phyloP scores from a whole-genome alignment of 2,888 invertebrate species.

The Cantharis rustica region DNA sequence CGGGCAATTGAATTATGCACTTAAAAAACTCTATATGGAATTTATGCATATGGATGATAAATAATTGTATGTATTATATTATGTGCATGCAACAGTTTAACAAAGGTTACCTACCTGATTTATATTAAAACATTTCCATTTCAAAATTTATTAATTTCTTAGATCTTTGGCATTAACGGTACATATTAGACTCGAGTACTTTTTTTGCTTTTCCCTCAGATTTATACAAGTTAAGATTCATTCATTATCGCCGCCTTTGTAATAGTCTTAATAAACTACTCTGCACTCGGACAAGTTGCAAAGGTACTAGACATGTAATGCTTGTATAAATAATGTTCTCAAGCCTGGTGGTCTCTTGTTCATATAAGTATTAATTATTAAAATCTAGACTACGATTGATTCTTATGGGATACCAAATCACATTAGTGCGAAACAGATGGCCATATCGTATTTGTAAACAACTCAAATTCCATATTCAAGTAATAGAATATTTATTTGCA shows the following conservation, averaged over 20 bases:
- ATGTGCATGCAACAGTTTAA: background rate
- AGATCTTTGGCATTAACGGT: background rate
- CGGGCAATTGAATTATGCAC: background rate
- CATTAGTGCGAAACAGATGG: constrained; percentile 12
- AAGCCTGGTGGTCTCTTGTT: constrained; percentile 28
- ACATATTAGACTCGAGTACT: background rate
- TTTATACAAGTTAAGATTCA: constrained; percentile 20
- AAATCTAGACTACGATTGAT: constrained; percentile 21
- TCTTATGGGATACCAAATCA: constrained; percentile 21
- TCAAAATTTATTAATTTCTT: background rate
- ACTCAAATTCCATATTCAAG: background rate
- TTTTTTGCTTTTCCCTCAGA: constrained; percentile 3
- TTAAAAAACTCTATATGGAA: background rate
- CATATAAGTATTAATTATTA: constrained; percentile 28
- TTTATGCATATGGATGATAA: background rate
- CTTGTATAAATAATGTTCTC: constrained; percentile 26
- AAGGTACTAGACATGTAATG: constrained; percentile 20
- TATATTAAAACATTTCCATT: background rate
- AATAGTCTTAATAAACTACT: constrained; percentile 24
- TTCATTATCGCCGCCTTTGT: constrained; percentile 27
- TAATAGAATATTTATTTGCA: background rate
- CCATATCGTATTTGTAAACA: background rate
- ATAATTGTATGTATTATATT: background rate
- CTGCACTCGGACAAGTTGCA: constrained; percentile 17
- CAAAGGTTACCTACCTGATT: background rate